These are phyloP conservation scores for Drosophila malerkotliana DNA, from an alignment of 1,140 invertebrate species.

Conservation along the genomic window DNA sequence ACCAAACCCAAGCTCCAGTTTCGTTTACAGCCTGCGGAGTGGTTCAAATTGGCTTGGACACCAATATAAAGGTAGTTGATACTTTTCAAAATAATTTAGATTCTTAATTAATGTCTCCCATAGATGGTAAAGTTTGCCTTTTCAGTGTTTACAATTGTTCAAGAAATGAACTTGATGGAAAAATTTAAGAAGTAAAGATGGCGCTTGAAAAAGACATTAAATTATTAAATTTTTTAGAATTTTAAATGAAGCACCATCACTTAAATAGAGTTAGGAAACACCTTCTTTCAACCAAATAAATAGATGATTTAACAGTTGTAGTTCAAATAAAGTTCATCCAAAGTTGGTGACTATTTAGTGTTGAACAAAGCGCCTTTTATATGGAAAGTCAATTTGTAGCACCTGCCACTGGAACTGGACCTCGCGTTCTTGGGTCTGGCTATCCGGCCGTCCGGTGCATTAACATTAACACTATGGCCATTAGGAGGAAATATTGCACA, in stretches of 20 bases:
- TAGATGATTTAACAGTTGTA: too few species aligned
- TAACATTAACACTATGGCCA: slow-evolving; percentile 40
- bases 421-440: slow-evolving; percentile 1
- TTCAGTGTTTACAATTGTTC: slow-evolving; percentile 41
- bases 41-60: slow-evolving; percentile 31
- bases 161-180: slow-evolving; percentile 28
- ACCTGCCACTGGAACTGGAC: slow-evolving; percentile 16
- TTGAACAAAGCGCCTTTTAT: not conserved
- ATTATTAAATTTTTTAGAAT: too few species aligned
- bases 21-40: slow-evolving; percentile 33
- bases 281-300: too few species aligned
- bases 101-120: not conserved
- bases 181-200: slow-evolving; percentile 7
- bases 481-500: slow-evolving; percentile 60
- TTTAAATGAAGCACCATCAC: too few species aligned
- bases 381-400: slow-evolving; percentile 5
- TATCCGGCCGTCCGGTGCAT: slow-evolving; percentile 7
- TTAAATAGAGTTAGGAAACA: too few species aligned
- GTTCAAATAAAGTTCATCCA: too few species aligned
- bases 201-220: too few species aligned
- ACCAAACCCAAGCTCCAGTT: slow-evolving; percentile 34
- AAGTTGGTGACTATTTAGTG: too few species aligned
- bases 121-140: slow-evolving; percentile 52
- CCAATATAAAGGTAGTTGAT: slow-evolving; percentile 29
- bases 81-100: too few species aligned